Percentiles rank a stretch among this genome's conserved stretches.
Conservation (phyloP, 2,888 invertebrate genomes). For the Epirrhoe alternata region DNA sequence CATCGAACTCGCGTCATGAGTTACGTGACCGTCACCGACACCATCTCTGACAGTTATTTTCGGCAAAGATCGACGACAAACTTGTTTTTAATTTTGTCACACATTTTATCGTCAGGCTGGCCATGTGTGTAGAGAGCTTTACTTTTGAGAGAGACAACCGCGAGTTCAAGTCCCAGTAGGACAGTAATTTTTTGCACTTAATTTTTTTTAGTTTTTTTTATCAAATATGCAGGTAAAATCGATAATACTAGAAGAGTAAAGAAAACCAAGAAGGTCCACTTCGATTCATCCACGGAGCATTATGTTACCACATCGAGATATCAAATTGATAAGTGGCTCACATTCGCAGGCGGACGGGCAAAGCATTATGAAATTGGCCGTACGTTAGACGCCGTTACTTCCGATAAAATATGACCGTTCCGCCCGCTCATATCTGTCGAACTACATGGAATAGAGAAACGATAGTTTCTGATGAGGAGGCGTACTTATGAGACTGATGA, state of each 20-base stretch:
- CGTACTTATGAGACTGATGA: not conserved
- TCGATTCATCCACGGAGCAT: slow-evolving; percentile 70
- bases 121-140: no score
- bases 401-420: slow-evolving; percentile 83
- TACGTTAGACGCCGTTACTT: slow-evolving; percentile 84
- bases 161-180: no score
- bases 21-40: no score
- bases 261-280: slow-evolving; percentile 40
- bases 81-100: no score
- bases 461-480: not conserved
- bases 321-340: slow-evolving; percentile 84
- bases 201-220: no score
- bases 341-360: slow-evolving; percentile 75
- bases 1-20: no score
- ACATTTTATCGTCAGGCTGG: no score
- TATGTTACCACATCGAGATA: slow-evolving; percentile 82
- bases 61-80: no score
- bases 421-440: slow-evolving; percentile 81
- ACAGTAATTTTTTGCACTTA: no score
- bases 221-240: slow-evolving; percentile 4
- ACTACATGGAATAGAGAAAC: slow-evolving; percentile 45
- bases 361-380: slow-evolving; percentile 85
- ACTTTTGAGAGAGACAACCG: no score
- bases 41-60: no score
- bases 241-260: slow-evolving; percentile 36